Evolutionary conservation across 1,140 invertebrate genomes (phyloP), one percentile per base, ranked within the genome.

Genomic region (Drosophila willistoni): DNA sequence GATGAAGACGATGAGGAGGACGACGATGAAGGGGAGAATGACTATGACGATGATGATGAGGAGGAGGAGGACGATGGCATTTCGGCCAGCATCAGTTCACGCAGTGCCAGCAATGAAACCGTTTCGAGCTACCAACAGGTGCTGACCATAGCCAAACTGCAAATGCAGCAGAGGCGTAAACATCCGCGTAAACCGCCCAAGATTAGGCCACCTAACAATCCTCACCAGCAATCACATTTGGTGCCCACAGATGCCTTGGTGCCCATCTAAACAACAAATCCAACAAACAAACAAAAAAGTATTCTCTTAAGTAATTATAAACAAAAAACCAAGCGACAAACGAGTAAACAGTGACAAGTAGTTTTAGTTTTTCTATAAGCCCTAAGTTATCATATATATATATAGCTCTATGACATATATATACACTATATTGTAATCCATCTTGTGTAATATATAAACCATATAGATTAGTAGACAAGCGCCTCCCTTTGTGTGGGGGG

Each of bases 261-360:
- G 69, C 83, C 83, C 63, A 77, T 87, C 12, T 89, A 77, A 25
- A 60, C 22, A 47, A 14, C 7, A 56, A 64, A 29, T 29, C 29
- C 34, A 36, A 36, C 34, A 36, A 29, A 36, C 47, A 36, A 51
- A 19, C 74, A 59, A 10, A 39, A 70, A 73, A 87, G 83, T 89
- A 89, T 80, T 87, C 42, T 22, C 68, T 36, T 73, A 86, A 85
- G 74, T 78, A 70, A 73, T 79, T 78, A 81, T 34, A 41, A 12
- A 60, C 17, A 55, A 67, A 61, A 51, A 41, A 66, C 66, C 33
- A 67, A 76, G 68, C 84, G 83, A 86, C 80, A 86, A 89, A 89
- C 83, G 84, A 87, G 84, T 87, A 87, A 87, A 83, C 84, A 87
- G 83, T 89, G 83, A 87, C 83, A 87, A 87, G 64, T 87, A 87